Evolutionary conservation across 2,888 invertebrate genomes (phyloP).

Genomic region (Smittia aterrima): DNA sequence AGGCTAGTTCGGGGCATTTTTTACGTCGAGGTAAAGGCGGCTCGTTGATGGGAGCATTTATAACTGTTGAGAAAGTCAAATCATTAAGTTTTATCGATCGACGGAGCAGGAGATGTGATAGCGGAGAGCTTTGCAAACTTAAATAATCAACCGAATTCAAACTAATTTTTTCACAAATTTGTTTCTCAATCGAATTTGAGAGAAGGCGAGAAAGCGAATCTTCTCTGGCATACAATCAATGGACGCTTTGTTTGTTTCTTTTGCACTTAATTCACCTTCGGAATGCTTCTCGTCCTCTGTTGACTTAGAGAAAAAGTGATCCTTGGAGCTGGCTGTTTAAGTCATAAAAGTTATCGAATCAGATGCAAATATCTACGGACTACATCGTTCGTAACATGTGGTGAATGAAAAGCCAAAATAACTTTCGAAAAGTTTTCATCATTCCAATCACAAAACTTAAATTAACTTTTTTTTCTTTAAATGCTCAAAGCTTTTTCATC

Average conservation of each 20-base stretch:
- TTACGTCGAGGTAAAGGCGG: constrained; percentile 83
- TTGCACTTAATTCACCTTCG: constrained; percentile 43
- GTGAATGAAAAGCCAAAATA: background rate
- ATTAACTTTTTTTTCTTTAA: background rate
- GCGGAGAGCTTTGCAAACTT: background rate
- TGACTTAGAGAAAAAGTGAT: constrained; percentile 45
- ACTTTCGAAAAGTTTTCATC: background rate
- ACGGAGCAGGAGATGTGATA: background rate
- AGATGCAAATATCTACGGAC: background rate
- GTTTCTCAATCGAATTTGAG: no score
- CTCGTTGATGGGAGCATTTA: constrained; percentile 57
- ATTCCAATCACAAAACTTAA: background rate
- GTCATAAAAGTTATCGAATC: constrained; percentile 26
- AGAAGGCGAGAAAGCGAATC: no score
- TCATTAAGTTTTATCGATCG: background rate
- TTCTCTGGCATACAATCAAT: background rate
- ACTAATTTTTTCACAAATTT: background rate
- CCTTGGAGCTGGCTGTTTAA: constrained; percentile 45
- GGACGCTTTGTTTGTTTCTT: background rate
- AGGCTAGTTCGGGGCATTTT: constrained; percentile 85
- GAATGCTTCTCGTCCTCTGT: constrained; percentile 44
- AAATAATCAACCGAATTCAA: constrained; percentile 15
- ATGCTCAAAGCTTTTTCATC: constrained; percentile 5
- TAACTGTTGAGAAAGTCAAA: constrained; percentile 21
- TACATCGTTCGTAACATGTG: constrained; percentile 10